Conservation (phyloP, 64 coral and sea anemone species). For the Montipora foliosa region DNA sequence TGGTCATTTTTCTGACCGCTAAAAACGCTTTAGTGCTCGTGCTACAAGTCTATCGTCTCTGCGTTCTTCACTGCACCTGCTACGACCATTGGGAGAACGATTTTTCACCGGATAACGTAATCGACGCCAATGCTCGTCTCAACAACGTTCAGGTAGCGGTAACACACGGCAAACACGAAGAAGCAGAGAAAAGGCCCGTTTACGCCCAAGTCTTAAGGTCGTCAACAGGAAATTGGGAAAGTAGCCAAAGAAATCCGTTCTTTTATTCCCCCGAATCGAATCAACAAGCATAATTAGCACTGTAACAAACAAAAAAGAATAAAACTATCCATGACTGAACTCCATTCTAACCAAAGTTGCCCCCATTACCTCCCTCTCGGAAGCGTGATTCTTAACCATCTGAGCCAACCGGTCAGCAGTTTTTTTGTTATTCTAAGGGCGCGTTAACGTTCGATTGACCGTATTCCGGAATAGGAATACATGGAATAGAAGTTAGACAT, state of each 20-base stretch:
- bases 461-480: too few species aligned
- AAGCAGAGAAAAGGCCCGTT: neutral
- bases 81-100: constrained; percentile 93
- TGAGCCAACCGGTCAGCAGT: too few species aligned
- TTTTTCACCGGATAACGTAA: constrained; percentile 87
- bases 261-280: neutral
- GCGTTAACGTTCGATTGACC: too few species aligned
- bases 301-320: neutral
- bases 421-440: too few species aligned
- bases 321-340: neutral
- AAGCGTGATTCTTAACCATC: too few species aligned
- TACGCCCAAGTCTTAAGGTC: neutral
- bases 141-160: constrained; percentile 89
- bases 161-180: constrained; percentile 60
- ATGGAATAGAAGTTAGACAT: too few species aligned
- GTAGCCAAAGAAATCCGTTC: neutral
- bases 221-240: neutral
- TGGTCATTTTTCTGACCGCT: constrained; percentile 89
- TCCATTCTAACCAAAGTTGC: too few species aligned
- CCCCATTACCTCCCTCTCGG: too few species aligned
- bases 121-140: constrained; percentile 85
- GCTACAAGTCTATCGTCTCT: constrained; percentile 83
- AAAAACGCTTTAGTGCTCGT: constrained; percentile 86
- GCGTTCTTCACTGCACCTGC: constrained; percentile 83
- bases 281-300: neutral